These are phyloP conservation scores for Lepilemur ruficaudatus DNA, from an alignment of 2,797 vertebrate species.

Conservation along the genomic window DNA sequence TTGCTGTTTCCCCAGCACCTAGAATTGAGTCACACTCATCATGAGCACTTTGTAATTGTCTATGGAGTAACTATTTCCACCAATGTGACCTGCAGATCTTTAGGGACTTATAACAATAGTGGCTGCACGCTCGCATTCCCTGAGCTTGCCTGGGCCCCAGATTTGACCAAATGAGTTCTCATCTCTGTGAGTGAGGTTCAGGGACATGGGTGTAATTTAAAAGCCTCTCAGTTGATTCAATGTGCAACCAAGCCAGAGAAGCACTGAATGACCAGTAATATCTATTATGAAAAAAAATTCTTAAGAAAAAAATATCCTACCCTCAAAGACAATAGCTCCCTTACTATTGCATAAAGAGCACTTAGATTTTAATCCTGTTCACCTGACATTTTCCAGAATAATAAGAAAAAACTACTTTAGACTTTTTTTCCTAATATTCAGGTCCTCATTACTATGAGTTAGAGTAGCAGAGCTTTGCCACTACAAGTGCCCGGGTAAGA, in stretches of 20 bases:
- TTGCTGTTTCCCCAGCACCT: neutral
- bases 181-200: neutral
- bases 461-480: neutral
- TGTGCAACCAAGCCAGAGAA: neutral
- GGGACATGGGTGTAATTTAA: neutral
- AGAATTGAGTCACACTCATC: neutral
- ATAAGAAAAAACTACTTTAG: neutral
- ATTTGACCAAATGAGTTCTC: neutral
- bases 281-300: neutral
- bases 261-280: neutral
- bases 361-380: neutral
- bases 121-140: neutral
- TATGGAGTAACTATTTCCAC: neutral
- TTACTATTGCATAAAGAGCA: neutral
- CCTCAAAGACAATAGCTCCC: neutral
- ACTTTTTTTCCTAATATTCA: neutral
- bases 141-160: neutral
- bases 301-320: neutral
- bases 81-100: neutral
- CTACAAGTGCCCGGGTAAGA: neutral
- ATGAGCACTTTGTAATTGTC: neutral
- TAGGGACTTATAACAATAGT: neutral
- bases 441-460: neutral
- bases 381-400: neutral
- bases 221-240: neutral